Evolutionary conservation across 2,888 invertebrate species (phyloP), one percentile per base, ranked within the genome.

Genomic region (Hedychridium roseum): DNA sequence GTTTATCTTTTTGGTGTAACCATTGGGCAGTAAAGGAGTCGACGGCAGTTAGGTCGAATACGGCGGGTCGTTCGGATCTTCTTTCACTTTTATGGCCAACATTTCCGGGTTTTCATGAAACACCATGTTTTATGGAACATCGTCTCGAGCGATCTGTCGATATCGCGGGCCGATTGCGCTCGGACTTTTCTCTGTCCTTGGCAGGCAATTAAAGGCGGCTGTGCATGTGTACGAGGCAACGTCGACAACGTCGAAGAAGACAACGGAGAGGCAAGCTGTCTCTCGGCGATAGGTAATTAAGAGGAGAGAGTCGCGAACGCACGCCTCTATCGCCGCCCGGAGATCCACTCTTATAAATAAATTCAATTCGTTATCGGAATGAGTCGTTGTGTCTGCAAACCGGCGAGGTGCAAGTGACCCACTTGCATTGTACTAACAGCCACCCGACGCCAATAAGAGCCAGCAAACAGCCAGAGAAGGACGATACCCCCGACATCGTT

Each of bases 361-460:
- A 62, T 56, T 50, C 56, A 40, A 62, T 52, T 58, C 52, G 45
- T 58, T 58, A 60, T 46, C 51, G 51, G 38, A 40, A 44, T 30
- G 37, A 48, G 54, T 41, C 43, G 57, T 58, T 63, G 67, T 63
- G 54, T 49, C 39, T 46, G 28, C 50, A 37, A 7, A 34, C 32
- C 50, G 17, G 17, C 50, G 41, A 53, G 60, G 57, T 50, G 54
- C 60, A 56, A 62, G 49, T 58, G 64, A 63, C 67, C 66, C 57
- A 65, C 58, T 65, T 67, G 20, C 28, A n/a, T n/a, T n/a, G n/a
- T n/a, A n/a, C n/a, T n/a, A n/a, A n/a, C n/a, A n/a, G n/a, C n/a
- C n/a, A n/a, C n/a, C n/a, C n/a, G 32, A 28, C 18, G 34, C 17
- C 15, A 41, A 3, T 4, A 17, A 16, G 14, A 27, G 28, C 14